Base-by-base conservation (phyloP, 2,888 invertebrate species). In the Chrysomela aeneicollis region DNA sequence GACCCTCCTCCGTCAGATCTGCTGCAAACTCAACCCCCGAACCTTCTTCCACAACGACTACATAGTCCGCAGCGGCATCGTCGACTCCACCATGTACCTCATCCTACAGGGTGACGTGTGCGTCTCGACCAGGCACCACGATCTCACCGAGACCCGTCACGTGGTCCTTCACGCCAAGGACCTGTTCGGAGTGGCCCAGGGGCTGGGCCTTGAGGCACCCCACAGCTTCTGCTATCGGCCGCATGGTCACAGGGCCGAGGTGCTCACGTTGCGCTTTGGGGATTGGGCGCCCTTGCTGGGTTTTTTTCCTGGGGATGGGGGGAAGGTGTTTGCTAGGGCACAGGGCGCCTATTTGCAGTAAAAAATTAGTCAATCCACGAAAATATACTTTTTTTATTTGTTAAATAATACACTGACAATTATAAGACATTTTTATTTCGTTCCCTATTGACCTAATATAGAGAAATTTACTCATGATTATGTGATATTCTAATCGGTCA, bases 171-270 rank as follows among this genome's bases (percentile, higher is more conserved):
- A 84, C 1, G 83, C 84, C 0, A 85, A 85, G 77, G 87, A 87
- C 67, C 84, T 85, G 74, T 87, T 87, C 77, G 87, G 87, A 18
- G 79, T 86, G 9, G 84, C 84, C n/a, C 83, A 87, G 84, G 87
- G 87, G 5, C 74, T 87, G 5, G 86, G 84, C 67, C 83, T 85
- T 2, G 86, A 86, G 18, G 81, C 85, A 1, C 80, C 84, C 0
- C 87, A 87, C 74, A 84, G 85, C 68, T 87, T 87, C 71, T 86
- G 86, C 1, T 87, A 86, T 68, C 78, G 86, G 67, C 86, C 86
- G 0, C 79, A 84, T 32, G 85, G 86, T 1, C 84, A 84, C 0
- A 86, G 85, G 9, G 68, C 52, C 1, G 86, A 87, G 68, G 82
- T 86, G 10, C 84, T 86, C 0, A 83, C 84, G 68, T 77, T 87